A percentile compares a stretch with the other conserved stretches of the same genome.
These are phyloP conservation scores for Brachyptera risi DNA, from an alignment of 2,888 invertebrate genomes.

Conservation along the genomic window DNA sequence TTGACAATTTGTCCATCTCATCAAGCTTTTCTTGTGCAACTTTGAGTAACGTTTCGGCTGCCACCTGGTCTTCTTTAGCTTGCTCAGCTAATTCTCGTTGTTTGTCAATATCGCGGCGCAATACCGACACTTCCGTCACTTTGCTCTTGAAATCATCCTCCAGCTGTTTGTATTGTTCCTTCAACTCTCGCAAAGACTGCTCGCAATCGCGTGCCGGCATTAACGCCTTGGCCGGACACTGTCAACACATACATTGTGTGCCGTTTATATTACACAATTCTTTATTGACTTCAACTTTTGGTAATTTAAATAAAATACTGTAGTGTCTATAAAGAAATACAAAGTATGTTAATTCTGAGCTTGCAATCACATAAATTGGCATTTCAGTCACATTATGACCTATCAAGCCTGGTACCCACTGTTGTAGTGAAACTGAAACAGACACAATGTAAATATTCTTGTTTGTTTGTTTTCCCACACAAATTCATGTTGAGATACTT, in stretches of 20 bases:
- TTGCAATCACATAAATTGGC: no score
- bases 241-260: not conserved
- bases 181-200: slow-evolving; percentile 55
- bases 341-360: no score
- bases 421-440: no score
- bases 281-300: not conserved
- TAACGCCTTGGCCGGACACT: no score
- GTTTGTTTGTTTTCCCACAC: no score
- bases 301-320: not conserved
- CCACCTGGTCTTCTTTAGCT: slow-evolving; percentile 49
- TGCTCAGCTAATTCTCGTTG: slow-evolving; percentile 46
- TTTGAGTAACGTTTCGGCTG: slow-evolving; percentile 55
- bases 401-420: no score
- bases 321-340: no score
- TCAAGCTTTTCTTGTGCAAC: slow-evolving; percentile 53
- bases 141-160: slow-evolving; percentile 66
- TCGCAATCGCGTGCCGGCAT: slow-evolving; percentile 44
- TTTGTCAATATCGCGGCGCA: slow-evolving; percentile 51
- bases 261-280: not conserved
- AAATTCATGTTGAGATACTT: no score
- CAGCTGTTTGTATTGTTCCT: slow-evolving; percentile 57
- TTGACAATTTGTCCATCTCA: no score
- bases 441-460: no score
- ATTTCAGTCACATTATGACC: no score
- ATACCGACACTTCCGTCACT: slow-evolving; percentile 58